These are phyloP conservation scores for Pristionchus entomophagus DNA, from an alignment of 2,888 invertebrate species.

Conservation along the genomic window DNA sequence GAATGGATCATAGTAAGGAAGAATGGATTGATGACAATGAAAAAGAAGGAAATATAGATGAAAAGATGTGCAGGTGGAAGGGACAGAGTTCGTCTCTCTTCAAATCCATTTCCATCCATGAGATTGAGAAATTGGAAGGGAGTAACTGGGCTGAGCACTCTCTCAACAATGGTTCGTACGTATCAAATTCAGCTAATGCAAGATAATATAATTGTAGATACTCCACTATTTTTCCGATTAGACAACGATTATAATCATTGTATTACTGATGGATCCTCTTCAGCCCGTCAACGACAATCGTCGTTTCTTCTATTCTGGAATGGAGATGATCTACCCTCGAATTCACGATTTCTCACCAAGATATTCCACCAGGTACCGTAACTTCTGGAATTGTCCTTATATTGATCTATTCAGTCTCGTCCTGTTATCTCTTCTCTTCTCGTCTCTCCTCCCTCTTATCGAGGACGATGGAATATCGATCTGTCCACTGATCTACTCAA, in stretches of 20 bases:
- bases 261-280: background rate
- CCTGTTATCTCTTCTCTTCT: slow-evolving; percentile 19
- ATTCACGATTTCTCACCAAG: slow-evolving; percentile 81
- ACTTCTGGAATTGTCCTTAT: background rate
- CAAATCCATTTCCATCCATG: slow-evolving; percentile 7
- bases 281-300: slow-evolving; percentile 32
- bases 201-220: no score
- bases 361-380: slow-evolving; percentile 78
- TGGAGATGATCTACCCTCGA: slow-evolving; percentile 87
- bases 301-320: slow-evolving; percentile 87
- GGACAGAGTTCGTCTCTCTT: slow-evolving; percentile 28
- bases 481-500: background rate
- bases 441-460: slow-evolving; percentile 25
- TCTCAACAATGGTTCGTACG: background rate
- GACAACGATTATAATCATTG: no score
- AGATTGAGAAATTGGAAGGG: slow-evolving; percentile 81
- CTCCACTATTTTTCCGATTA: no score
- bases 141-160: slow-evolving; percentile 21
- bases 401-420: background rate
- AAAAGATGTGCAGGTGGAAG: slow-evolving; percentile 26
- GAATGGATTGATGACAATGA: no score
- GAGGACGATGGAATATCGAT: slow-evolving; percentile 21
- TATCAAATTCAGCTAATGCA: slow-evolving; percentile 6
- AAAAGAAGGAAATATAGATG: background rate
- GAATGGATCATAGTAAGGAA: background rate